Evolutionary conservation across 1,140 invertebrate genomes (phyloP).

Genomic region (Papilio glaucus): DNA sequence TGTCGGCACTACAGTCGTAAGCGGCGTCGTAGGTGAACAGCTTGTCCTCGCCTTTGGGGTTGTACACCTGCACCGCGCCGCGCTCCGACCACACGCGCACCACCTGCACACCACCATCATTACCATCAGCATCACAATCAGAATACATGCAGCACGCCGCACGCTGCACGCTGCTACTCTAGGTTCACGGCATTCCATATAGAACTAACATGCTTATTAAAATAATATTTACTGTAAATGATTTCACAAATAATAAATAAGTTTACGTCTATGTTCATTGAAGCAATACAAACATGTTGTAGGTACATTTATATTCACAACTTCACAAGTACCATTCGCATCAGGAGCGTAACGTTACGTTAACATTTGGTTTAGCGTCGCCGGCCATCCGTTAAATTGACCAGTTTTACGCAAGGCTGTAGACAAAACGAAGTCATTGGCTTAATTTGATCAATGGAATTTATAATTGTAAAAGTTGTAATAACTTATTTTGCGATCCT

Average conservation of each 20-base stretch:
- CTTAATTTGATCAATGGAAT: background rate
- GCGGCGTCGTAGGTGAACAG: conserved; percentile 97
- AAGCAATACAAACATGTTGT: background rate
- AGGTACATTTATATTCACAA: background rate
- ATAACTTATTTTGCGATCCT: background rate
- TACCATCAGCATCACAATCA: too few relatives aligned
- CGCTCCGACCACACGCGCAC: conserved; percentile 79
- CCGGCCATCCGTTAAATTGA: conserved; percentile 3
- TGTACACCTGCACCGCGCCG: conserved; percentile 80
- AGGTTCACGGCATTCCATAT: too few relatives aligned
- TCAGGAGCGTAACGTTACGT: conserved; percentile 1
- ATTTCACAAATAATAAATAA: too few relatives aligned
- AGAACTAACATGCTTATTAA: too few relatives aligned
- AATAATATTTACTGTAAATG: too few relatives aligned
- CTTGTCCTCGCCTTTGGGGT: conserved; percentile 86
- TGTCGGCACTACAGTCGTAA: conserved; percentile 93
- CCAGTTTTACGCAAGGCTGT: background rate
- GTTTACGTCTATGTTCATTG: too few relatives aligned
- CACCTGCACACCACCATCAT: conserved; percentile 57
- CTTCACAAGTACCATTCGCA: background rate
- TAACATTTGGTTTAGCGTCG: background rate
- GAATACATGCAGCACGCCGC: too few relatives aligned
- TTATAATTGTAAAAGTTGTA: background rate
- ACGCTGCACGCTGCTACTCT: too few relatives aligned
- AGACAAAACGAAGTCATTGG: background rate